These are phyloP conservation scores for Thalassoma bifasciatum DNA, from an alignment of 2,113 vertebrate genomes.

Conservation along the genomic window DNA sequence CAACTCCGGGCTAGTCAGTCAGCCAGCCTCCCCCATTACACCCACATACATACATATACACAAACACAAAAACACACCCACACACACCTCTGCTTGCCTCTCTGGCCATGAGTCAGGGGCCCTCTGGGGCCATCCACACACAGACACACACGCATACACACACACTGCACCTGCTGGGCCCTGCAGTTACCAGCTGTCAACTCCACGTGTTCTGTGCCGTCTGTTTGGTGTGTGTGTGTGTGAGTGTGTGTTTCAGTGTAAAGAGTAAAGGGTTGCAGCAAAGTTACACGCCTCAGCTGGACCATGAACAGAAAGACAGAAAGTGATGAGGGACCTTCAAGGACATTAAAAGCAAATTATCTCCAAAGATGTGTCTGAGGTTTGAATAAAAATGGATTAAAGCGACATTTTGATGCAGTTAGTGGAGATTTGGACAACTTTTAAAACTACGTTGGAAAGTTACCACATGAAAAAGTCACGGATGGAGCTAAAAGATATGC, in stretches of 20 bases:
- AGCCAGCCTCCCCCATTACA: constrained; percentile 54
- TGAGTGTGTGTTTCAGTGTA: constrained; percentile 3
- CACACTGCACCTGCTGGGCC: constrained; percentile 80
- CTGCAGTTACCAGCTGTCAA: constrained; percentile 84
- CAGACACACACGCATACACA: constrained; percentile 61
- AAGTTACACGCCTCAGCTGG: constrained; percentile 62
- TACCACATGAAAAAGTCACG: neutral
- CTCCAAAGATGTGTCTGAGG: no score
- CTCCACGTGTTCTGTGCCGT: constrained; percentile 74
- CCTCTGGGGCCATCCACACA: constrained; percentile 76
- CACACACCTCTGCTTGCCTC: constrained; percentile 69
- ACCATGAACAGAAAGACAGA: constrained; percentile 34
- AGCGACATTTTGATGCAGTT: neutral
- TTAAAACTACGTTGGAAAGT: neutral
- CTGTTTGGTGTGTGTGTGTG: constrained; percentile 54
- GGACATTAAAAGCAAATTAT: constrained; percentile 37
- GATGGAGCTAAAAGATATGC: neutral
- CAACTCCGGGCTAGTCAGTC: constrained; percentile 75
- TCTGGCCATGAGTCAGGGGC: constrained; percentile 80
- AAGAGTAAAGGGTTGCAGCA: constrained; percentile 52
- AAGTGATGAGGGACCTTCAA: constrained; percentile 55
- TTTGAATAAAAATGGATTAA: neutral
- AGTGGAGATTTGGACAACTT: no score
- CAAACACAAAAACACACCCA: constrained; percentile 29
- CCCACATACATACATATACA: constrained; percentile 33